Conservation (phyloP, 2,797 vertebrate species). For the Nannoperca australis region DNA sequence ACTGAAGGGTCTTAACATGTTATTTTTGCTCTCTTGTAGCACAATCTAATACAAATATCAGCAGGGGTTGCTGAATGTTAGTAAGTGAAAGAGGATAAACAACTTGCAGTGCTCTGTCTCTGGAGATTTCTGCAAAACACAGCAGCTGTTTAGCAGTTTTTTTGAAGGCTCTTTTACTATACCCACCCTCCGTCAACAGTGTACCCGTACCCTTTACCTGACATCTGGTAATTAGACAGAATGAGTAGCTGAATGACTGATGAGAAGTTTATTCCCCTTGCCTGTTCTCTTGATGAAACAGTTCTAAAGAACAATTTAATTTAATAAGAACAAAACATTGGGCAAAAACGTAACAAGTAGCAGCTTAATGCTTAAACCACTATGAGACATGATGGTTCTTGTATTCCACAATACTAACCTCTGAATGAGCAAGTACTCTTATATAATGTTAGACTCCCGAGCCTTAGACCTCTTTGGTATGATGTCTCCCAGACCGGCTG, state of each 20-base stretch:
- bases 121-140: conserved; percentile 27
- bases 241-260: conserved; percentile 4
- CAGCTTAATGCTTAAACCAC: conserved; percentile 13
- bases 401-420: neutral
- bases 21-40: conserved; percentile 4
- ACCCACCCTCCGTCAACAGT: conserved; percentile 17
- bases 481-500: neutral
- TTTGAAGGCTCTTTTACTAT: conserved; percentile 16
- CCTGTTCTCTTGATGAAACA: neutral
- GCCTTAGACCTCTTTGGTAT: neutral
- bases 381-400: neutral
- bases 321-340: neutral
- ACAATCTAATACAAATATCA: conserved; percentile 26
- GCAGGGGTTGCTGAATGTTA: conserved; percentile 27
- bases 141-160: conserved; percentile 18
- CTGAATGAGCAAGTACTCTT: neutral
- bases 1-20: neutral
- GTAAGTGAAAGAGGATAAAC: conserved; percentile 46
- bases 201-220: conserved; percentile 7
- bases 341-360: conserved; percentile 1
- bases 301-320: neutral
- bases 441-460: neutral
- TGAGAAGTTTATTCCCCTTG: neutral
- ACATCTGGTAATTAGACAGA: conserved; percentile 26
- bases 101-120: conserved; percentile 33